These are phyloP conservation scores for Lerista edwardsae DNA, from an alignment of 2,797 vertebrate genomes.

Conservation along the genomic window DNA sequence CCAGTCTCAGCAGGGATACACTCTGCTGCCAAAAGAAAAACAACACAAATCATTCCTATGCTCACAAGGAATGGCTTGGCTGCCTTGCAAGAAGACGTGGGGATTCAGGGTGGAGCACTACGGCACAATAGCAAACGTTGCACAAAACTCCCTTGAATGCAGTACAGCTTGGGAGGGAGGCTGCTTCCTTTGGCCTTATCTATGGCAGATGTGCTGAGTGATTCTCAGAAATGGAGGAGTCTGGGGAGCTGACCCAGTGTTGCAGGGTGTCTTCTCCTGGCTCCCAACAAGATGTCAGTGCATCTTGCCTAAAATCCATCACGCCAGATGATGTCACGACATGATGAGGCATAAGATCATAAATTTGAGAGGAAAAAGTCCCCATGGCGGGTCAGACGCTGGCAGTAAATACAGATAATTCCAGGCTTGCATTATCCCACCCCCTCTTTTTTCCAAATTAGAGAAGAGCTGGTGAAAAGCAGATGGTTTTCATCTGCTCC, in stretches of 20 bases:
- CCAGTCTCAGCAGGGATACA: constrained; percentile 58
- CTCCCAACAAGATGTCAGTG: constrained; percentile 42
- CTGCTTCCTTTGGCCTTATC: constrained; percentile 20
- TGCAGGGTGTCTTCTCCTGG: constrained; percentile 11
- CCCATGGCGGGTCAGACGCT: constrained; percentile 70
- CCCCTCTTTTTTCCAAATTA: constrained; percentile 51
- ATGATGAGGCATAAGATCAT: constrained; percentile 56
- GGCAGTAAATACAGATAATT: constrained; percentile 73
- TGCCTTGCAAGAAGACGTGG: constrained; percentile 47
- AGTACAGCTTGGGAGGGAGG: background rate
- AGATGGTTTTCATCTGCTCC: constrained; percentile 71
- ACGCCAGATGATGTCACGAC: constrained; percentile 68
- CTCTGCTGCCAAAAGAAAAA: constrained; percentile 61
- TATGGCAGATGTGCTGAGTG: background rate
- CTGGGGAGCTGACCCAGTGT: constrained; percentile 35
- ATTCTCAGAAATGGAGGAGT: constrained; percentile 45
- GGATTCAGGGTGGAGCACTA: constrained; percentile 42
- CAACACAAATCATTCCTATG: constrained; percentile 53
- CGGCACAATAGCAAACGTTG: constrained; percentile 16
- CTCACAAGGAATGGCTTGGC: constrained; percentile 39
- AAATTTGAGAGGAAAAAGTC: constrained; percentile 63
- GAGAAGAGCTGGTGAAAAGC: constrained; percentile 70
- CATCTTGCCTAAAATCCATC: constrained; percentile 53
- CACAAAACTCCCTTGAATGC: constrained; percentile 18
- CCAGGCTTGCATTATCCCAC: constrained; percentile 49